These are phyloP conservation scores for Takifugu bimaculatus DNA, from an alignment of 2,113 vertebrate genomes.

Conservation along the genomic window DNA sequence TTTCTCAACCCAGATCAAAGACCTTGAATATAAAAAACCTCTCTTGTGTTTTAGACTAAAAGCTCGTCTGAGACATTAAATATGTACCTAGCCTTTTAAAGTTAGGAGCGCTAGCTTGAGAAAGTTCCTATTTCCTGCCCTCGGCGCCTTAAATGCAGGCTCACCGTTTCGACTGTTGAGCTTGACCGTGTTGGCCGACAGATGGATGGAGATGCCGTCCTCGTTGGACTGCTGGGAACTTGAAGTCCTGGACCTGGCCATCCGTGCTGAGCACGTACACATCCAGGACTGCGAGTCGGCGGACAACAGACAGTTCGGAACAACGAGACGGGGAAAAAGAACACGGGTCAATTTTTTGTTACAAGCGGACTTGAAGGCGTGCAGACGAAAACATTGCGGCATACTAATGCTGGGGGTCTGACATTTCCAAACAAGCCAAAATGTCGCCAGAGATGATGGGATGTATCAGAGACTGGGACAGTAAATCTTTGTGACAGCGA, in stretches of 20 bases:
- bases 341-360: conserved; percentile 1
- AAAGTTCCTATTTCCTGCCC: background rate
- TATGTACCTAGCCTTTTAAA: background rate
- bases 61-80: background rate
- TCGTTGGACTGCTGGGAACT: conserved; percentile 92
- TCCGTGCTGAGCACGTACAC: conserved; percentile 96
- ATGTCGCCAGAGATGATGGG: conserved; percentile 7
- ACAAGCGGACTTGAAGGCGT: background rate
- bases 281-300: conserved; percentile 82
- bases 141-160: conserved; percentile 32
- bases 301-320: background rate
- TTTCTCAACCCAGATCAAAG: conserved; percentile 22
- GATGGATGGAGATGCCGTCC: conserved; percentile 91
- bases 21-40: background rate
- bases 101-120: background rate
- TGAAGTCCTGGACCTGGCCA: conserved; percentile 96
- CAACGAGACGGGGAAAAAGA: conserved; percentile 7
- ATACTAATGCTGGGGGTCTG: conserved; percentile 13
- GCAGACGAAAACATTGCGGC: conserved; percentile 1
- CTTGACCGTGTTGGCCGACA: conserved; percentile 95
- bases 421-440: conserved; percentile 25
- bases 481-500: conserved; percentile 30
- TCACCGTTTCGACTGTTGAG: conserved; percentile 97
- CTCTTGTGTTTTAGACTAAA: background rate
- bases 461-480: conserved; percentile 7